These are phyloP conservation scores for Pan troglodytes DNA, from an alignment of 2,113 vertebrate genomes.

Conservation along the genomic window NHGRI_mPanTro3-v2.1_pri NC_072398.2:163337501-163338000, in stretches of 20 bases:
- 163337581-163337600: neutral
- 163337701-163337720: no score
- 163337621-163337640: no score
- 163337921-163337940: neutral
- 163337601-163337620: neutral
- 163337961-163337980: neutral
- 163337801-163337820: neutral
- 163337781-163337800: neutral
- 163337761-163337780: neutral
- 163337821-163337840: neutral
- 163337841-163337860: neutral
- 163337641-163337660: no score
- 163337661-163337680: no score
- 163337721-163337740: no score
- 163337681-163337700: no score
- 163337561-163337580: neutral
- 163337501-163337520: neutral
- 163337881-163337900: neutral
- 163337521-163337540: neutral
- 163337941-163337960: neutral
- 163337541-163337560: neutral
- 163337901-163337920: neutral
- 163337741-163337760: no score
- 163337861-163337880: neutral
- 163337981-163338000: neutral